A percentile compares a stretch with the other conserved stretches of the same genome.
Evolutionary conservation across 1,140 invertebrate genomes (phyloP).

Genomic region (Schlechtendalia chinensis): DNA sequence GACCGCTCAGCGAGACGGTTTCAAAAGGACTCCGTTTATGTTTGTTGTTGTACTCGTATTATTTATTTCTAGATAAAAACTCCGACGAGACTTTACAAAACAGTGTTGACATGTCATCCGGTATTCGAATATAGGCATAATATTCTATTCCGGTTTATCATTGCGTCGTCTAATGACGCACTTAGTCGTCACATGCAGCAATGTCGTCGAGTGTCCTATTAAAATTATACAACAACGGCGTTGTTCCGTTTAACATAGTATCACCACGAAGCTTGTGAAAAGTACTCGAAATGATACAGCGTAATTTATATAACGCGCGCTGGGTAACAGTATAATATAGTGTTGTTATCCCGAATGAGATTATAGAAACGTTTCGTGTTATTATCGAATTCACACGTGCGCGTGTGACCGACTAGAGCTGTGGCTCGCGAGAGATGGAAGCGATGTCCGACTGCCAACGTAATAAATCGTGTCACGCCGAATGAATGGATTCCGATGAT

Average conservation of each 20-base stretch:
- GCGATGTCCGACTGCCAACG: no score
- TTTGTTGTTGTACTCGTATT: no score
- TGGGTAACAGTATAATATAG: not conserved
- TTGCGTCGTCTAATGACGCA: constrained; percentile 2
- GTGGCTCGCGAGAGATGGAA: not conserved
- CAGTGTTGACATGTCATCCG: no score
- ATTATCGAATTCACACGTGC: not conserved
- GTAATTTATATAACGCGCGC: not conserved
- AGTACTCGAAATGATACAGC: not conserved
- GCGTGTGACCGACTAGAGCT: not conserved
- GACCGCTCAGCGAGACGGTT: no score
- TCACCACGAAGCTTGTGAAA: not conserved
- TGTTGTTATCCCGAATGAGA: not conserved
- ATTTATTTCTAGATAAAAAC: no score
- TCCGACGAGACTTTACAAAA: no score
- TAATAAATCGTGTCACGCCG: no score
- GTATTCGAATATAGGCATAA: no score
- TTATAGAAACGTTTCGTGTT: constrained; percentile 4
- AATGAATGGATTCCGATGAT: no score
- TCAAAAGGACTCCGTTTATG: no score
- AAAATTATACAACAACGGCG: not conserved
- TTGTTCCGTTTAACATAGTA: constrained; percentile 16
- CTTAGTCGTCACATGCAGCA: constrained; percentile 13
- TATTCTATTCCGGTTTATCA: not conserved
- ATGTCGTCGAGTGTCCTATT: constrained; percentile 23